Percentiles rank a stretch among this genome's conserved stretches.
Conservation (phyloP, 2,113 vertebrate species). For the Pelusios castaneus region DNA sequence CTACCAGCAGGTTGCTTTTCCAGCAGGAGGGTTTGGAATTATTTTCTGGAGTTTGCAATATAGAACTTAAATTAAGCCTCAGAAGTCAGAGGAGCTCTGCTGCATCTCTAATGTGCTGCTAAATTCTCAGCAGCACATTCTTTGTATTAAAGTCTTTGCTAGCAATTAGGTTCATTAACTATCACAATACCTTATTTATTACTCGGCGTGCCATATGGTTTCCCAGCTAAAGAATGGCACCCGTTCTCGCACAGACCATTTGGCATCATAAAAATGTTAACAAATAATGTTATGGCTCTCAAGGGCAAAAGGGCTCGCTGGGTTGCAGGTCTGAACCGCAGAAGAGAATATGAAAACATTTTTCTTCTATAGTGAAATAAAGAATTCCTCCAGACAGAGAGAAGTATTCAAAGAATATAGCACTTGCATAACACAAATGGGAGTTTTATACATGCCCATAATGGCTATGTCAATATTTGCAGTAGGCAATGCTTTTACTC, state of each 20-base stretch:
- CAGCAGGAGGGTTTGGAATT: constrained; percentile 90
- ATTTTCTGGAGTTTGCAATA: constrained; percentile 91
- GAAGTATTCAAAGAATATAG: constrained; percentile 72
- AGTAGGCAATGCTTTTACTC: constrained; percentile 57
- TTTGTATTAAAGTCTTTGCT: constrained; percentile 86
- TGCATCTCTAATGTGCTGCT: constrained; percentile 87
- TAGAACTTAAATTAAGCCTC: constrained; percentile 92
- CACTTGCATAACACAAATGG: constrained; percentile 62
- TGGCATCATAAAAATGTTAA: constrained; percentile 90
- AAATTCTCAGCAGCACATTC: constrained; percentile 88
- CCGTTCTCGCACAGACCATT: constrained; percentile 85
- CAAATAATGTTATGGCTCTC: constrained; percentile 88
- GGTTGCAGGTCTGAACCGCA: constrained; percentile 76
- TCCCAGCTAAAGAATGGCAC: constrained; percentile 86
- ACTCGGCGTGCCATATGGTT: constrained; percentile 86
- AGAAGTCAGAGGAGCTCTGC: constrained; percentile 86
- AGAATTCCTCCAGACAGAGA: constrained; percentile 79
- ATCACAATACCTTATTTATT: constrained; percentile 92
- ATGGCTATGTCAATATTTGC: constrained; percentile 76
- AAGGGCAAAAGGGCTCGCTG: constrained; percentile 81
- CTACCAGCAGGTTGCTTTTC: constrained; percentile 88
- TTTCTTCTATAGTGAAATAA: constrained; percentile 80
- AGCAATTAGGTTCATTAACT: constrained; percentile 90
- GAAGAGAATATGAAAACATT: constrained; percentile 85
- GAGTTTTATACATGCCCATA: constrained; percentile 73